phyloP scores from a whole-genome alignment of 2,113 vertebrate genomes.

The Planiliza haematocheilus region DNA sequence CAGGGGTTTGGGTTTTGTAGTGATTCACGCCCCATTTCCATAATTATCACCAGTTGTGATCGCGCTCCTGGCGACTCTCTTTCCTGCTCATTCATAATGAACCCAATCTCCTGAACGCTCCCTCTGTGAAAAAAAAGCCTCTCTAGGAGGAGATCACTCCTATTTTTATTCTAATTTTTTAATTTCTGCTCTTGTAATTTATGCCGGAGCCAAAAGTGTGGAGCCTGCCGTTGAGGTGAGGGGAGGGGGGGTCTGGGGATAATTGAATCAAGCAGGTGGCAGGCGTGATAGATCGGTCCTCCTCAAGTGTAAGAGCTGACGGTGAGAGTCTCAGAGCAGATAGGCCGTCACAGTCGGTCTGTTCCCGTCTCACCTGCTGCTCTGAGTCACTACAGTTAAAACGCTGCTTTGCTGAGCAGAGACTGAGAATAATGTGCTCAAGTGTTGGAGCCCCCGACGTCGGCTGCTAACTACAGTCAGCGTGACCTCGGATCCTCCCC shows the following conservation, averaged over 20 bases:
- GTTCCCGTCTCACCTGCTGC: slow-evolving; percentile 35
- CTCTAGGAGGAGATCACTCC: slow-evolving; percentile 28
- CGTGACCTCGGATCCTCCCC: slow-evolving; percentile 19
- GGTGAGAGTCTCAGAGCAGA: slow-evolving; percentile 12
- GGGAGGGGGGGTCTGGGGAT: slow-evolving; percentile 6
- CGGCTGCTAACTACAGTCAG: slow-evolving; percentile 6
- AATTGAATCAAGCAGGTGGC: slow-evolving; percentile 63
- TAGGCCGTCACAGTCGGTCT: neutral
- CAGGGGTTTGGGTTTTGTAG: slow-evolving; percentile 13
- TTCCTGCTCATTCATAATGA: slow-evolving; percentile 45
- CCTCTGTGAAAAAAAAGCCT: slow-evolving; percentile 53
- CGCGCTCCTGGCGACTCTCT: slow-evolving; percentile 33
- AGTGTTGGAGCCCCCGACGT: slow-evolving; percentile 15
- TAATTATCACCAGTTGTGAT: slow-evolving; percentile 62
- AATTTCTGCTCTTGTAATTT: slow-evolving; percentile 43
- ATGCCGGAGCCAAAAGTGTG: slow-evolving; percentile 16
- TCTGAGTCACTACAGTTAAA: neutral
- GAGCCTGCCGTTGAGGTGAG: slow-evolving; percentile 25
- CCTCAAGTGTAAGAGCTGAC: slow-evolving; percentile 40
- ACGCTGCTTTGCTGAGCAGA: neutral
- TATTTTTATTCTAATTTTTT: slow-evolving; percentile 52
- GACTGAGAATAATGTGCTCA: slow-evolving; percentile 1
- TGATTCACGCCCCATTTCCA: slow-evolving; percentile 58
- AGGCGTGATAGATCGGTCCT: slow-evolving; percentile 51
- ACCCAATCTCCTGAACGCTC: slow-evolving; percentile 32